Conservation (phyloP, 2,797 vertebrate genomes). For the Premnoplex brunnescens region DNA sequence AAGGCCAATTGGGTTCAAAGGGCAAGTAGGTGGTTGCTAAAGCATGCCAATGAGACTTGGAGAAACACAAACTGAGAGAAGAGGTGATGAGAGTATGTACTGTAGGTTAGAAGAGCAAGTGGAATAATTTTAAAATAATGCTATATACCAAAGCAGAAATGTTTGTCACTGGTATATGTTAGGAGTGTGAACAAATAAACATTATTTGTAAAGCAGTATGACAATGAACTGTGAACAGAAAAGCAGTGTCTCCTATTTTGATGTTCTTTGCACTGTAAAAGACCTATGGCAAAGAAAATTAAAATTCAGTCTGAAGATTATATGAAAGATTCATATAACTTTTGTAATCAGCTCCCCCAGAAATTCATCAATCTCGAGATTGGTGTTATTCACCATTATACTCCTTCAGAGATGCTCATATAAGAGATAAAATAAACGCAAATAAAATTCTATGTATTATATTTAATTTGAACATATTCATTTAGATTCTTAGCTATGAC, state of each 20-base stretch:
- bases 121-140: not conserved
- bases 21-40: conserved; percentile 14
- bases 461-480: not conserved
- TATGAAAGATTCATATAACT: not conserved
- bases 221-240: not conserved
- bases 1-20: conserved; percentile 10
- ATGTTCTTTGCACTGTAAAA: not conserved
- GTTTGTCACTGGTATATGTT: not conserved
- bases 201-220: not conserved
- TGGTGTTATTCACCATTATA: not conserved
- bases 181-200: not conserved
- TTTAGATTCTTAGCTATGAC: not conserved
- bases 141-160: not conserved
- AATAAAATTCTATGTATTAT: not conserved
- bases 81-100: not conserved
- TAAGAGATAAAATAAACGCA: not conserved
- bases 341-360: not conserved
- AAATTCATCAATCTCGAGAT: not conserved
- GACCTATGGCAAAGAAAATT: not conserved
- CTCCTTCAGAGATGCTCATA: not conserved
- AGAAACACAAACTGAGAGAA: conserved; percentile 4
- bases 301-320: not conserved
- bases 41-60: conserved; percentile 18
- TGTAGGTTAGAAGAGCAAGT: not conserved
- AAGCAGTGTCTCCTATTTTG: not conserved